phyloP scores from a whole-genome alignment of 1,140 invertebrate species.

The Lepidurus packardi region DNA sequence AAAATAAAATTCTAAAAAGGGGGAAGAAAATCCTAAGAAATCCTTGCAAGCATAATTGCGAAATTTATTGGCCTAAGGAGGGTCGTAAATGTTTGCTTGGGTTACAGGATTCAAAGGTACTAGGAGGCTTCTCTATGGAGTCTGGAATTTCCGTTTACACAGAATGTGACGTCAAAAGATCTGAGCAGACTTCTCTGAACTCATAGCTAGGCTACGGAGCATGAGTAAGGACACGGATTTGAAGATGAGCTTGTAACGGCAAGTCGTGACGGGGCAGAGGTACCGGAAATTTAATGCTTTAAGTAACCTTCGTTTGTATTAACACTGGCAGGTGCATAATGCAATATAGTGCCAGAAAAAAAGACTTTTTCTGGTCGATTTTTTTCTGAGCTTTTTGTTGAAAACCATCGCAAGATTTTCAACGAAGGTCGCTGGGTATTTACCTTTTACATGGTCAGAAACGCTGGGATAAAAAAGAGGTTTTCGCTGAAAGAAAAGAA shows the following conservation, averaged over 20 bases:
- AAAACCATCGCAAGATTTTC: not conserved
- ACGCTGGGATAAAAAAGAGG: not conserved
- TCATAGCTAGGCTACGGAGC: not conserved
- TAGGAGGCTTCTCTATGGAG: not conserved
- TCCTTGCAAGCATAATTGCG: not conserved
- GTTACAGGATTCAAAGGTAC: not conserved
- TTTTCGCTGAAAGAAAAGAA: not conserved
- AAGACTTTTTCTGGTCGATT: not conserved
- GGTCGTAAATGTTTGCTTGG: too few species aligned
- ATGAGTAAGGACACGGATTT: not conserved
- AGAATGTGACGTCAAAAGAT: conserved; percentile 14
- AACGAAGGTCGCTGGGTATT: not conserved
- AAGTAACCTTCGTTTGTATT: not conserved
- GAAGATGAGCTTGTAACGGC: conserved; percentile 12
- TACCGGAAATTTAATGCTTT: conserved; percentile 14
- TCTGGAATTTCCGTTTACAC: not conserved
- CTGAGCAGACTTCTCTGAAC: conserved; percentile 12
- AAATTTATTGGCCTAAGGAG: not conserved
- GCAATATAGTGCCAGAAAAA: not conserved
- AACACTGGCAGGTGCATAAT: conserved; percentile 2
- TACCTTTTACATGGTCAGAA: not conserved
- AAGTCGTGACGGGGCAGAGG: not conserved
- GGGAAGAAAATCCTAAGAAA: not conserved
- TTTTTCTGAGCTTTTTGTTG: not conserved
- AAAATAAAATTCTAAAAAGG: not conserved